phyloP scores from a whole-genome alignment of 2,113 vertebrate genomes.

The Anser cygnoides region DNA sequence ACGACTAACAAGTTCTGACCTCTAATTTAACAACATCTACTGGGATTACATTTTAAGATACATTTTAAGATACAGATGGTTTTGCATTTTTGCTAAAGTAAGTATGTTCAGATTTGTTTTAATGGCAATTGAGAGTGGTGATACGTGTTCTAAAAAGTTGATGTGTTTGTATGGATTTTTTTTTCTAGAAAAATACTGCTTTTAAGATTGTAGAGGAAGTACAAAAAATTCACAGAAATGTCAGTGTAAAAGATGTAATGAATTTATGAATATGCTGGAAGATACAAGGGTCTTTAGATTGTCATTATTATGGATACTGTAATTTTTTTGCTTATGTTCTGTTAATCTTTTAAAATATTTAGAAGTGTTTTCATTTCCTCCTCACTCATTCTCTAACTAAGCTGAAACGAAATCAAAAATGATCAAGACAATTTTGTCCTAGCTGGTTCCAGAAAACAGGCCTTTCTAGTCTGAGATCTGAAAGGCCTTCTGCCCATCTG shows the following conservation, averaged over 20 bases:
- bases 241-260: not conserved
- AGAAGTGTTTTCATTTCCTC: not conserved
- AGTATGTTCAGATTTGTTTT: not conserved
- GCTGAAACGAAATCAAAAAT: not conserved
- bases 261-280: not conserved
- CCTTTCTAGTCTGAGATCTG: conserved; percentile 32
- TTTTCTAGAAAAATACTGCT: not conserved
- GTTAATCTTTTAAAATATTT: not conserved
- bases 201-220: not conserved
- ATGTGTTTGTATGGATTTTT: not conserved
- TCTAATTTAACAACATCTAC: not conserved
- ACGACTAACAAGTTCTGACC: not conserved
- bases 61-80: not conserved
- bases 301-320: not conserved
- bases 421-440: not conserved
- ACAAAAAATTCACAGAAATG: not conserved
- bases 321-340: not conserved
- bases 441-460: conserved; percentile 17
- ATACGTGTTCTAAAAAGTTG: not conserved
- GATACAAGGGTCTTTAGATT: not conserved
- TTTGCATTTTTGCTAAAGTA: not conserved
- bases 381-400: not conserved
- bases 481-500: conserved; percentile 29
- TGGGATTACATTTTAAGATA: not conserved
- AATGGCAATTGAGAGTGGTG: accelerated